Base-by-base conservation (phyloP, 1,140 invertebrate genomes). In the Euglossa dilemma region DNA sequence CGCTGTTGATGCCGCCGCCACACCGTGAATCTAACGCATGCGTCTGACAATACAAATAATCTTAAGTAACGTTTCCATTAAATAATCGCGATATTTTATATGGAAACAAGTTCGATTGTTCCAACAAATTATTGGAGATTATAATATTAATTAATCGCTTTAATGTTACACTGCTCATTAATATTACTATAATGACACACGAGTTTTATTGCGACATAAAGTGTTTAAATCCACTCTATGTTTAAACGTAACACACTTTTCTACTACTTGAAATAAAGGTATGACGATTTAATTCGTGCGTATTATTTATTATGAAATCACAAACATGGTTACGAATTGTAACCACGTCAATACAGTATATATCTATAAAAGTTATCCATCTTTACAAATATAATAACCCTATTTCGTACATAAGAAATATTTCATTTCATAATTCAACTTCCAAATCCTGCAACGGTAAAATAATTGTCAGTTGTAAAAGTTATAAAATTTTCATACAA, bases 1-100 rank as follows among this genome's bases (percentile, higher is more conserved):
- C 92, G 92, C 92, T 90, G 86, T 87, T 79, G 85, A 85, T 87
- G 91, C 87, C 74, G 67, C 72, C 77, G 77, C 78, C 52, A 83
- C 59, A 74, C 73, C 45, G 64, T 14, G 16, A 77, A 79, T 61
- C 61, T 25, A 64, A n/a, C 75, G 81, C 72, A 50, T 78, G 82
- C 85, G 85, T 43, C 28, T 64, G 0, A 1, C 25, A 2, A n/a
- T 52, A 25, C 73, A 54, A 59, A 57, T 69, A 50, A 70, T 16
- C 52, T 61, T 14, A 47, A 43, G 45, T 5, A 1, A 7, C 18
- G n/a, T 84, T 80, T 9, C 11, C 28, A 84, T 73, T 3, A 0
- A 23, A 25, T 9, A 12, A 59, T 25, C 6, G 6, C 25, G 16
- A 74, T 28, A 59, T 47, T 36, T 28, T 16, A 56, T 14, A 43